Conservation (phyloP, 2,888 invertebrate species). For the Dichetophora obliterata region DNA sequence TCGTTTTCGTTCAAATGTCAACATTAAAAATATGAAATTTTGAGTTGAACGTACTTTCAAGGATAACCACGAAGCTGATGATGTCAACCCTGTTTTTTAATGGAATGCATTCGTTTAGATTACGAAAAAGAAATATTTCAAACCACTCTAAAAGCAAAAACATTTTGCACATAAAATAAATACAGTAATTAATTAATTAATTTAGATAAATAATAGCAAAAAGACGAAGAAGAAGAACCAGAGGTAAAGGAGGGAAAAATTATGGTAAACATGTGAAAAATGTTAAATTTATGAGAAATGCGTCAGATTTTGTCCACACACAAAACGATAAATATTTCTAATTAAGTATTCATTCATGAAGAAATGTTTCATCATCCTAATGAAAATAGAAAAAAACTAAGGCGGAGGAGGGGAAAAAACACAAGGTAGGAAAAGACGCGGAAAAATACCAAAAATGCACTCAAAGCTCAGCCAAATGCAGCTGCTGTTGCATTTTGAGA, state of each 20-base stretch:
- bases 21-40: background rate
- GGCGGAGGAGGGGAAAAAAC: background rate
- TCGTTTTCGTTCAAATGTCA: background rate
- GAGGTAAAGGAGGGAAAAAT: background rate
- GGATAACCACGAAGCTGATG: background rate
- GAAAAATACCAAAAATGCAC: background rate
- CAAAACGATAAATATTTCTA: slow-evolving; percentile 25
- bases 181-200: background rate
- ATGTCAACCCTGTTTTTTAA: background rate
- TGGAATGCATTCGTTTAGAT: background rate
- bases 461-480: slow-evolving; percentile 11
- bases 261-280: background rate
- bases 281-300: slow-evolving; percentile 2
- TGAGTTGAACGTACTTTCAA: slow-evolving; percentile 7
- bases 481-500: slow-evolving; percentile 1
- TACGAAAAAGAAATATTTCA: background rate
- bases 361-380: slow-evolving; percentile 16
- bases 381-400: background rate
- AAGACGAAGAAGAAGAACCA: background rate
- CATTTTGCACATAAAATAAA: background rate
- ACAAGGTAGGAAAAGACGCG: too few species aligned
- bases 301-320: background rate
- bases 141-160: background rate
- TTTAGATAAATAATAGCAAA: background rate
- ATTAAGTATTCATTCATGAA: slow-evolving; percentile 30